These are phyloP conservation scores for Clarias pachynema DNA, from an alignment of 2,797 vertebrate species.

Conservation along the genomic window DNA sequence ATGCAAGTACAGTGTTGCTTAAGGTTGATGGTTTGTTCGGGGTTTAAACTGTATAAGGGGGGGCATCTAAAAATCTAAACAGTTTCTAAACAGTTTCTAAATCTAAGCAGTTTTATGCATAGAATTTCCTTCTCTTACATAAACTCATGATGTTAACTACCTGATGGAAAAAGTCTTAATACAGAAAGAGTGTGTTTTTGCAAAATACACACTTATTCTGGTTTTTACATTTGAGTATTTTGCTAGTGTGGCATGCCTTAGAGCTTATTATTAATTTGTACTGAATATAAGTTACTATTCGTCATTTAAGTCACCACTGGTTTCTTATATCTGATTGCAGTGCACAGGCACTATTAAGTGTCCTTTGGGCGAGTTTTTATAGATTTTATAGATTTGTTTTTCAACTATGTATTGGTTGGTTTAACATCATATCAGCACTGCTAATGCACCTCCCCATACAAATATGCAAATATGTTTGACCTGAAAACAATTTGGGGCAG, in stretches of 20 bases:
- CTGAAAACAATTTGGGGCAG: conserved; percentile 12
- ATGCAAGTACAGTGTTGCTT: not conserved
- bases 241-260: conserved; percentile 1
- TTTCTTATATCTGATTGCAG: conserved; percentile 16
- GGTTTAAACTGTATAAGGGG: not conserved
- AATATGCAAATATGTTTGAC: conserved; percentile 44
- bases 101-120: conserved; percentile 18
- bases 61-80: conserved; percentile 11
- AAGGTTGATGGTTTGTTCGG: not conserved
- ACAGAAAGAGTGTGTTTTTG: not conserved
- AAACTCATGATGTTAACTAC: conserved; percentile 21
- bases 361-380: conserved; percentile 27
- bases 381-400: conserved; percentile 29
- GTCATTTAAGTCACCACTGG: conserved; percentile 12
- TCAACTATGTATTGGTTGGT: conserved; percentile 9
- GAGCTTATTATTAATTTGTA: not conserved
- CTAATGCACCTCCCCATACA: conserved; percentile 29
- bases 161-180: not conserved
- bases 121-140: conserved; percentile 1
- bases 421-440: conserved; percentile 23
- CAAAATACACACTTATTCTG: too few relatives aligned
- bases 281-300: conserved; percentile 5
- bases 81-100: conserved; percentile 18
- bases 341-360: conserved; percentile 29
- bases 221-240: conserved; percentile 1